Evolutionary conservation across 2,113 vertebrate species (phyloP), one percentile per base, ranked within the genome.

Genomic region (Salminus brasiliensis): DNA sequence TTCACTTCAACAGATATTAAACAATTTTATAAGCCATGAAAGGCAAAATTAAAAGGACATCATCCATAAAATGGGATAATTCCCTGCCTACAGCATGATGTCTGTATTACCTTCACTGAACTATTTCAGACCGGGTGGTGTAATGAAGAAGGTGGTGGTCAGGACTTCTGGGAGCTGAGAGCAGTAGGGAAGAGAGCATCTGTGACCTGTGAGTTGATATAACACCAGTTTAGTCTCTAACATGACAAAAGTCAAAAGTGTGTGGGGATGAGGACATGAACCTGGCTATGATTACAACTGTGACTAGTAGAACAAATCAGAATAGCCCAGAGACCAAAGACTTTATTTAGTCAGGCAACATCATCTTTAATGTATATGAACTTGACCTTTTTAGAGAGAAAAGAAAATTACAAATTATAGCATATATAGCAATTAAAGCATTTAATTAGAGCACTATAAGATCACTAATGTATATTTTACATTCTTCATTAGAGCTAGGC

Each of bases 1-100:
- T 96, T 95, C 96, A 97, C 91, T 95, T 95, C 95, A 96, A 93
- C 93, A 96, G 94, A 94, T 96, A 96, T 98, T 97, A 97, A 96
- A 93, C 95, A 97, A 94, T 94, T 96, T 96, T 95, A 95, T 91
- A 94, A 94, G 94, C 92, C 94, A 95, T 95, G 95, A 97, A 95
- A 95, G 93, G 92, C 92, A 93, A 95, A 95, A 97, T 96, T 96
- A 96, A 96, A 92, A 96, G 90, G 94, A 95, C 90, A 93, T 91
- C 94, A 93, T 94, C 94, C 94, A 96, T 95, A 96, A 95, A 97
- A 95, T 89, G 91, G 92, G 94, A 96, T 93, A 93, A 95, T 95
- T 96, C 94, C 93, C 91, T 92, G 95, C 93, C 81, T 93, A 92
- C 89, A 93, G 92, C 92, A 92, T 92, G 92, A 94, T 93, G 94